A percentile compares a stretch with the other conserved stretches of the same genome.
phyloP scores from a whole-genome alignment of 2,797 vertebrate species.

The Falco berigora region DNA sequence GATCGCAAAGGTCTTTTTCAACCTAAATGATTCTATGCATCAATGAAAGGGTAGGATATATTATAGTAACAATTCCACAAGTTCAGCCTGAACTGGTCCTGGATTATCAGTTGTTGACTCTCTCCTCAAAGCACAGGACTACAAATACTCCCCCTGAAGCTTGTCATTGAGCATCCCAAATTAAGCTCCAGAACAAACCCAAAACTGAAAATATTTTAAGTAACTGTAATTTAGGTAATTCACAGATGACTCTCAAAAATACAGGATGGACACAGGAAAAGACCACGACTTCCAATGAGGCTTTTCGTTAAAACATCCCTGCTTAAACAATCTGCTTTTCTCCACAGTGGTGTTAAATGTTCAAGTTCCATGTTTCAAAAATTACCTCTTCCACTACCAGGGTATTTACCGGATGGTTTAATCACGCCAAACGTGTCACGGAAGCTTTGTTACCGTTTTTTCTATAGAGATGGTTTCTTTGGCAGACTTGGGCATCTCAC shows the following conservation, averaged over 20 bases:
- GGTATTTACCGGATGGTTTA: neutral
- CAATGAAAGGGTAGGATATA: neutral
- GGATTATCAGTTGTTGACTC: neutral
- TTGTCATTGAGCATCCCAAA: neutral
- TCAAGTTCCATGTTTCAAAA: neutral
- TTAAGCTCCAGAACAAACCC: neutral
- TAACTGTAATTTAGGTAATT: neutral
- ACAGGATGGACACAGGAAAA: neutral
- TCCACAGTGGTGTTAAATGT: neutral
- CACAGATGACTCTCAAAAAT: neutral
- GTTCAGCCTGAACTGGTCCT: neutral
- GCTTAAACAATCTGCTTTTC: neutral
- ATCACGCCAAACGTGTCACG: neutral
- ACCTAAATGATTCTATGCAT: too few species aligned
- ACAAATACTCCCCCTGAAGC: neutral
- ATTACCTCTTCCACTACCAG: neutral
- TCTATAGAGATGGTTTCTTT: neutral
- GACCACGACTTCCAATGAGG: accelerated
- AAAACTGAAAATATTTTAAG: neutral
- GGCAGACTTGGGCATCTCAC: neutral
- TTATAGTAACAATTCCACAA: neutral
- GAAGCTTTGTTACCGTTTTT: neutral
- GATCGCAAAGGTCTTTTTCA: too few species aligned
- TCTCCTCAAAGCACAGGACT: neutral
- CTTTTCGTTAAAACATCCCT: neutral